Percentiles rank a stretch among this genome's conserved stretches.
phyloP scores from a whole-genome alignment of 2,113 vertebrate genomes.

The Hypocryptadius cinnamomeus region DNA sequence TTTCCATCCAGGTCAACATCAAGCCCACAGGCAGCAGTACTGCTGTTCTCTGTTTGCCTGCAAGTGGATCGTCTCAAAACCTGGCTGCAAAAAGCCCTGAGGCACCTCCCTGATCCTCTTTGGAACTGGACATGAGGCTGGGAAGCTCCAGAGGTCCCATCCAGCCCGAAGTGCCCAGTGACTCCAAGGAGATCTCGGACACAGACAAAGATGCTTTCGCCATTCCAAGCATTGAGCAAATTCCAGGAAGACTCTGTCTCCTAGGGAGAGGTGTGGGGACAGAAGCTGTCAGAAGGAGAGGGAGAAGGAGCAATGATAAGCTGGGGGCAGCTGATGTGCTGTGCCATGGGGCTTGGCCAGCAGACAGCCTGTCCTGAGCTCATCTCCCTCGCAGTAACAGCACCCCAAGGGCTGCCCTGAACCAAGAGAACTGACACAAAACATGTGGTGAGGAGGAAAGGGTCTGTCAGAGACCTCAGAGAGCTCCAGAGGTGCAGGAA shows the following conservation, averaged over 20 bases:
- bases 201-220: fast-evolving
- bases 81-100: neutral
- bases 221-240: neutral
- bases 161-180: neutral
- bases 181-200: neutral
- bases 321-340: neutral
- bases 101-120: neutral
- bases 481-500: neutral
- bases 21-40: neutral
- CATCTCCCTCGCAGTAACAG: fast-evolving
- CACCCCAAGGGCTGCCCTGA: neutral
- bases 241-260: neutral
- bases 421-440: neutral
- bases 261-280: neutral
- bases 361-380: neutral
- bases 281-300: neutral
- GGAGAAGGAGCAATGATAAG: neutral
- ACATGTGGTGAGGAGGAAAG: neutral
- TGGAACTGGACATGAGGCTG: neutral
- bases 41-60: neutral
- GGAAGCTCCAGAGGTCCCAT: neutral
- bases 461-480: neutral
- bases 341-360: neutral
- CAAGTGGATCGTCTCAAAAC: neutral
- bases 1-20: neutral